Conservation (phyloP, 2,888 invertebrate species). For the Rhingia campestris region DNA sequence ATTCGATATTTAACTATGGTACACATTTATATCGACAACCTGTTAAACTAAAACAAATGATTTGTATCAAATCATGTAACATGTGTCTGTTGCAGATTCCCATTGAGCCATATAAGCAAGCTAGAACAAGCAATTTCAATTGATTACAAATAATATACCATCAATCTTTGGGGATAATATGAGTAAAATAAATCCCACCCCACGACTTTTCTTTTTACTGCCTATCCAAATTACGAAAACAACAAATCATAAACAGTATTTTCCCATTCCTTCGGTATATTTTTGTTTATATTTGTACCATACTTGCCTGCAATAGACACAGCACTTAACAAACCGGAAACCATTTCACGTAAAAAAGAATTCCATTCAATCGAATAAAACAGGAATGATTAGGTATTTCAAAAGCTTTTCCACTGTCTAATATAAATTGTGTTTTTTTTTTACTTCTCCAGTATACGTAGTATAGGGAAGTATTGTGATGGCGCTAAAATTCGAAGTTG, state of each 20-base stretch:
- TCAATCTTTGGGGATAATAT: constrained; percentile 1
- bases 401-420: constrained; percentile 33
- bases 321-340: too few relatives aligned
- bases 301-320: too few relatives aligned
- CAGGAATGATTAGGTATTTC: constrained; percentile 18
- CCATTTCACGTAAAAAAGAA: neutral
- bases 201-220: neutral
- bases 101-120: neutral
- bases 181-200: too few relatives aligned
- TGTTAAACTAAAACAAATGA: neutral
- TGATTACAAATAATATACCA: neutral
- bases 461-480: neutral
- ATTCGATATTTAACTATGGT: too few relatives aligned
- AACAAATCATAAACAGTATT: constrained; percentile 7
- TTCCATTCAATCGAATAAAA: constrained; percentile 6
- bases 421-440: constrained; percentile 26
- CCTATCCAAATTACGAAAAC: neutral
- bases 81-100: neutral
- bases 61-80: neutral
- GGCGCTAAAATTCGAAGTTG: neutral
- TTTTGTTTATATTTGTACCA: neutral
- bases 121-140: neutral
- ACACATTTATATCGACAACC: too few relatives aligned
- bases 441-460: neutral
- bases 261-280: neutral